Conservation (phyloP, 2,797 vertebrate genomes). For the Novumbra hubbsi region DNA sequence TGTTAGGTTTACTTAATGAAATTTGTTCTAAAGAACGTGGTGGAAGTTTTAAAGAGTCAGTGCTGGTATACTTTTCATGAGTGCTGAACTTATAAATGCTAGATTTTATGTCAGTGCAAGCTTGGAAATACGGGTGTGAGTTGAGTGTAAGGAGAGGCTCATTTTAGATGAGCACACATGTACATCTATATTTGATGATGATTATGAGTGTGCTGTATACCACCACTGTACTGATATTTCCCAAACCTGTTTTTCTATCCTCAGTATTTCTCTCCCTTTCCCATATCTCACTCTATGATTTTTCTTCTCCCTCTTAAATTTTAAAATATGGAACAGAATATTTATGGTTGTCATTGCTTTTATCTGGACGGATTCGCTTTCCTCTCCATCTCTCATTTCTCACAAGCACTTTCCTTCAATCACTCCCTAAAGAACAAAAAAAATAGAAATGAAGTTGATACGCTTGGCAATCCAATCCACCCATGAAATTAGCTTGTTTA, state of each 20-base stretch:
- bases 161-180: background rate
- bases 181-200: slow-evolving; percentile 9
- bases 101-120: background rate
- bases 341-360: slow-evolving; percentile 37
- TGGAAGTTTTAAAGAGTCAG: background rate
- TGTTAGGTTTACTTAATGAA: background rate
- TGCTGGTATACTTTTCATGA: slow-evolving; percentile 5
- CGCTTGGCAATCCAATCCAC: slow-evolving; percentile 4
- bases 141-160: background rate
- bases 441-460: background rate
- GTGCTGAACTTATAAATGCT: background rate
- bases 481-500: background rate
- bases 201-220: background rate
- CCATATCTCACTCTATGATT: background rate
- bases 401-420: slow-evolving; percentile 13
- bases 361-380: slow-evolving; percentile 34
- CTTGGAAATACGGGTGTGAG: background rate
- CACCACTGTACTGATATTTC: background rate
- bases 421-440: background rate
- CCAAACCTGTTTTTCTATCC: slow-evolving; percentile 2
- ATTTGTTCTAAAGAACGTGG: background rate
- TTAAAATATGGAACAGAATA: slow-evolving; percentile 34
- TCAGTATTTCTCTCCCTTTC: background rate
- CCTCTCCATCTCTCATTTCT: slow-evolving; percentile 22
- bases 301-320: background rate